phyloP scores from a whole-genome alignment of 2,888 invertebrate species.

The Eristalis pertinax region DNA sequence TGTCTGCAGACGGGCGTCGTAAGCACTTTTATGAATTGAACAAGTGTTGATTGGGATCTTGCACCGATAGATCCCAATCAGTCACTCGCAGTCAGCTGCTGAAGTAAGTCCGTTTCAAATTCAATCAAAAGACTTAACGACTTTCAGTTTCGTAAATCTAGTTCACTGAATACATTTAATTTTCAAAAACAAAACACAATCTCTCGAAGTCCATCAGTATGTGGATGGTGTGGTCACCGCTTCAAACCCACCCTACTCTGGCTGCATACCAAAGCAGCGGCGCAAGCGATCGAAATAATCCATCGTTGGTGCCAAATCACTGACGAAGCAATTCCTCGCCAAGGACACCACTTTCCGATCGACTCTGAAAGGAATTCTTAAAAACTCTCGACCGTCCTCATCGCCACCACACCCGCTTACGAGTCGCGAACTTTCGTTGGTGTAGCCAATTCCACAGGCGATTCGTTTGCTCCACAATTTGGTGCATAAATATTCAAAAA shows the following conservation, averaged over 20 bases:
- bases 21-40: not conserved
- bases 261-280: not conserved
- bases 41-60: not conserved
- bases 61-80: not conserved
- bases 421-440: constrained; percentile 31
- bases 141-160: not conserved
- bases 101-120: not conserved
- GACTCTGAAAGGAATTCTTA: constrained; percentile 5
- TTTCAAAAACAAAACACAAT: not conserved
- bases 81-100: not conserved
- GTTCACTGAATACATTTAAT: not conserved
- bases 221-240: not conserved
- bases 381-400: not conserved
- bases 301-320: constrained; percentile 17
- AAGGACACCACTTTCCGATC: constrained; percentile 13
- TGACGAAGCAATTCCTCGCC: constrained; percentile 3
- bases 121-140: not conserved
- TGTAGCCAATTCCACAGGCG: constrained; percentile 16
- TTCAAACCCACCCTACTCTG: constrained; percentile 6
- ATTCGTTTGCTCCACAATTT: constrained; percentile 23
- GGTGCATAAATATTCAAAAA: constrained; percentile 51
- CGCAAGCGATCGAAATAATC: constrained; percentile 20
- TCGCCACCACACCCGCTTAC: constrained; percentile 1
- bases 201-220: not conserved
- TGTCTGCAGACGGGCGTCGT: not conserved